Percentiles rank a stretch among this genome's conserved stretches.
Evolutionary conservation across 1,140 invertebrate species (phyloP).

Genomic region (Batillaria attramentaria): DNA sequence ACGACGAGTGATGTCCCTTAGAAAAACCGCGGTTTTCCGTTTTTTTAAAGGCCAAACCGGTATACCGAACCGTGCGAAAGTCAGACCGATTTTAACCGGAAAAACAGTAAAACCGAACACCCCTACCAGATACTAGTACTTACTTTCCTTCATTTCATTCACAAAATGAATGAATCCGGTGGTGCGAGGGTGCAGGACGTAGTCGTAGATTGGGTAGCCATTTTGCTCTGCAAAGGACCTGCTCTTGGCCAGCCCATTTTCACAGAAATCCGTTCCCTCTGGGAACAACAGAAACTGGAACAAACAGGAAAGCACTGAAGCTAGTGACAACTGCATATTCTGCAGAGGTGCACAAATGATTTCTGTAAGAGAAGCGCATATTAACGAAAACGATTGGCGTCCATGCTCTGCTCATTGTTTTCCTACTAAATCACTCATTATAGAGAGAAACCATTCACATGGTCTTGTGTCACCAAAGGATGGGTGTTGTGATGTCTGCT

Average conservation of each 20-base stretch:
- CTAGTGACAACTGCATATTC: not conserved
- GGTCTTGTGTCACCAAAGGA: no score
- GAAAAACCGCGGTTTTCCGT: no score
- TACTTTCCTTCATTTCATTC: conserved; percentile 78
- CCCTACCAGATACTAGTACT: no score
- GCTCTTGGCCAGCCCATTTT: conserved; percentile 81
- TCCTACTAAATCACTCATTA: no score
- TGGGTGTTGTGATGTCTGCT: no score
- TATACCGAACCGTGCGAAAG: no score
- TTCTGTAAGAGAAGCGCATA: not conserved
- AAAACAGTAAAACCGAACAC: no score
- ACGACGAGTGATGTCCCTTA: no score
- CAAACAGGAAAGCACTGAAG: not conserved
- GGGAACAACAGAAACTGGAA: conserved; percentile 84
- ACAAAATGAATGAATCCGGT: conserved; percentile 84
- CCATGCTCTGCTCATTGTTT: no score
- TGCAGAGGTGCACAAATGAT: not conserved
- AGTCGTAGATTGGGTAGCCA: conserved; percentile 79
- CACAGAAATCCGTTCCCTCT: conserved; percentile 89
- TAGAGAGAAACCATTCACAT: no score
- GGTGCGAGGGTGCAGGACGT: conserved; percentile 87
- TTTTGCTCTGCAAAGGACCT: conserved; percentile 82
- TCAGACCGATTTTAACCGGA: no score
- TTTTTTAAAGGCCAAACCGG: no score
- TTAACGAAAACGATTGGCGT: not conserved